Base-by-base conservation (phyloP, 2,113 vertebrate genomes). In the Dipodomys spectabilis region DNA sequence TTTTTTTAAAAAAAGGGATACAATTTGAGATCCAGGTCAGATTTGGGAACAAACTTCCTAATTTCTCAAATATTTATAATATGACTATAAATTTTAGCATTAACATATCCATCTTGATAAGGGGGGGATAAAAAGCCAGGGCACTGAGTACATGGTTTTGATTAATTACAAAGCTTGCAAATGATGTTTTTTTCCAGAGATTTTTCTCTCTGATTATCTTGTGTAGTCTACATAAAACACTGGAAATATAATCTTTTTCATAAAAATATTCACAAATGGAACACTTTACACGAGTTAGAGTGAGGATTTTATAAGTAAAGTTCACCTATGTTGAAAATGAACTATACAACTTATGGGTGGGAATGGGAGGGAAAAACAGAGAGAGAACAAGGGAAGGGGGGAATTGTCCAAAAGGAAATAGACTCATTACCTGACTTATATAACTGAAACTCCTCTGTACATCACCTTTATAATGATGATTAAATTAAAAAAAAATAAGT, bases 211-310 rank as follows among this genome's bases (percentile, higher is more conserved):
- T 80, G 27, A 88, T 75, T 53, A 45, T 27, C 65, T 44, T 65
- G 22, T 67, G 90, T 92, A 88, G 87, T 62, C 92, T 72, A 72
- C 53, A 92, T n/a, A 86, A 62, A 94, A 73, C 32, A 27, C 22
- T 74, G 71, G 68, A 71, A 86, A 35, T 67, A 82, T 44, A 75
- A 62, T 35, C 32, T 77, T 60, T 94, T 91, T 6, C 81, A 77
- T 88, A 90, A 67, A 74, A 88, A 39, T 35, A 39, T 67, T 57
- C 82, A 87, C 39, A 83, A 88, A 91, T 28, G n/a, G 83, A 44
- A 39, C 45, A 88, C 62, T 78, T 77, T 73, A 60, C 30, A 73
- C 69, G 30, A 88, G 90, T 44, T 44, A 60, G 25, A 27, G 32
- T 49, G 68, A 90, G 27, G 67, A 60, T 65, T 88, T 86, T 74